phyloP scores from a whole-genome alignment of 1,140 invertebrate species.

The Drosophila ananassae region DNA sequence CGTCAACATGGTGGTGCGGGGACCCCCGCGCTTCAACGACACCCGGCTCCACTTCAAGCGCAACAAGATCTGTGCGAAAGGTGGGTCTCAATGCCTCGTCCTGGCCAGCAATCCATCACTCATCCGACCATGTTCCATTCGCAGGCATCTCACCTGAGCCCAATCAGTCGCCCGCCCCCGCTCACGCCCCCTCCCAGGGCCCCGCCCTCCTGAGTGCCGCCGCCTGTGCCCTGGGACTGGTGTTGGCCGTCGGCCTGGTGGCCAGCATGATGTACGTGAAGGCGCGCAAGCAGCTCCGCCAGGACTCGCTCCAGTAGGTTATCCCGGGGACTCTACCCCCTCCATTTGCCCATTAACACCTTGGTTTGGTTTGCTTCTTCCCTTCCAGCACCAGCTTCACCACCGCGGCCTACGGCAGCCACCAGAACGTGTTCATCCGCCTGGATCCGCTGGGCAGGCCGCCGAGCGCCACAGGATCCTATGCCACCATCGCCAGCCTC shows the following conservation, averaged over 20 bases:
- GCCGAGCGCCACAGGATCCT: conserved; percentile 90
- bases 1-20: conserved; percentile 91
- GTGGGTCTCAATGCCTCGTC: conserved; percentile 83
- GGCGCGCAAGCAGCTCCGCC: conserved; percentile 90
- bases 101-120: conserved; percentile 17
- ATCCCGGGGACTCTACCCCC: background rate
- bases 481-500: conserved; percentile 91
- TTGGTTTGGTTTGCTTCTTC: background rate
- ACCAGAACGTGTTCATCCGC: conserved; percentile 89
- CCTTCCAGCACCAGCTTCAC: conserved; percentile 87
- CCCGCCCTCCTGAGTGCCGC: conserved; percentile 86
- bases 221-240: conserved; percentile 91
- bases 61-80: conserved; percentile 94
- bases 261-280: conserved; percentile 91
- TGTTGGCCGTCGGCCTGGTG: conserved; percentile 89
- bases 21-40: conserved; percentile 86
- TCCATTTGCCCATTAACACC: conserved; percentile 10
- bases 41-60: conserved; percentile 91
- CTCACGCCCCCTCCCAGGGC: conserved; percentile 80
- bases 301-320: conserved; percentile 90
- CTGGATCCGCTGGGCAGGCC: conserved; percentile 88
- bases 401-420: conserved; percentile 88
- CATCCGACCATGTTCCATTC: conserved; percentile 3
- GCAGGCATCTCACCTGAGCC: conserved; percentile 79
- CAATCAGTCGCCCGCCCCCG: conserved; percentile 80